Evolutionary conservation across 1,140 invertebrate species (phyloP).

Genomic region (Metaphire vulgaris): DNA sequence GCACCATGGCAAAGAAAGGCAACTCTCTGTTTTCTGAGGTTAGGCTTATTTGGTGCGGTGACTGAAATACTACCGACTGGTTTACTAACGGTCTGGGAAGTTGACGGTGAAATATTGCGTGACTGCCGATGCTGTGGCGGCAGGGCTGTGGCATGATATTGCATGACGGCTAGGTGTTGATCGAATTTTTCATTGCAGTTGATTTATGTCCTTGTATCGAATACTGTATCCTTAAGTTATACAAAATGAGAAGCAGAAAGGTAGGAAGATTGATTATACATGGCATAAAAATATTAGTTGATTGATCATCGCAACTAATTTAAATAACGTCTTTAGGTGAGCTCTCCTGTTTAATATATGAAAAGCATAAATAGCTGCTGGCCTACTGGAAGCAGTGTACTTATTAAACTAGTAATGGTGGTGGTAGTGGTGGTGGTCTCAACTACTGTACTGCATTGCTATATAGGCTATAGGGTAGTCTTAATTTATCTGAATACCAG

Average conservation of each 20-base stretch:
- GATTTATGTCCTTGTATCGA: too few relatives aligned
- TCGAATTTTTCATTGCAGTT: background rate
- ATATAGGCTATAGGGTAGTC: background rate
- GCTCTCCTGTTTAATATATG: too few relatives aligned
- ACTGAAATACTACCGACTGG: background rate
- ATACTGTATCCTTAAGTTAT: too few relatives aligned
- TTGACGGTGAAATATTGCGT: background rate
- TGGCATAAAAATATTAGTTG: too few relatives aligned
- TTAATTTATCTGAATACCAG: background rate
- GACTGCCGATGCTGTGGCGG: background rate
- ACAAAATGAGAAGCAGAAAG: too few relatives aligned
- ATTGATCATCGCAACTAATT: too few relatives aligned
- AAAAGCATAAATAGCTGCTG: too few relatives aligned
- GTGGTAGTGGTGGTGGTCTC: too few relatives aligned
- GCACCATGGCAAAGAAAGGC: conserved; percentile 33
- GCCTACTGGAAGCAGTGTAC: background rate
- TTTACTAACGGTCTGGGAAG: background rate
- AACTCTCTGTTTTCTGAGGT: conserved; percentile 41
- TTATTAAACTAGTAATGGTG: background rate
- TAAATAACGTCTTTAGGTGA: too few relatives aligned
- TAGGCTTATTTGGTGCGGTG: background rate
- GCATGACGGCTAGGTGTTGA: background rate
- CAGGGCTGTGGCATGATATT: background rate
- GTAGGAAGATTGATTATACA: too few relatives aligned
- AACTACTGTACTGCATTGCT: background rate